Evolutionary conservation across 1,140 invertebrate genomes (phyloP).

Genomic region (Muscidifurax raptorellus): DNA sequence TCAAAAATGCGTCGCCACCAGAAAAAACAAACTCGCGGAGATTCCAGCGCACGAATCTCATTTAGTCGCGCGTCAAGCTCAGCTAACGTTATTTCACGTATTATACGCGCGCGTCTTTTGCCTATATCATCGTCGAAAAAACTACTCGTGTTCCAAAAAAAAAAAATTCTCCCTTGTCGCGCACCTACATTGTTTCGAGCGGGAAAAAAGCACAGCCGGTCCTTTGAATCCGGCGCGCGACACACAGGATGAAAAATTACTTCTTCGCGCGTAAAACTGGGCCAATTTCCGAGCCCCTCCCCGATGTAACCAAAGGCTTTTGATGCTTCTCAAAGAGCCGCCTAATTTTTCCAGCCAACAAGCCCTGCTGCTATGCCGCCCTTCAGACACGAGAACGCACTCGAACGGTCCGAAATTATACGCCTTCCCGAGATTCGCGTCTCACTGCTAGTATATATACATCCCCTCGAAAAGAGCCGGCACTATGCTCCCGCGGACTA

Average conservation of each 20-base stretch:
- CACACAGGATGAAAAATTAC: not conserved
- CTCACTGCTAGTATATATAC: not conserved
- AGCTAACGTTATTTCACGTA: too few relatives aligned
- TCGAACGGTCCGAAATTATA: too few relatives aligned
- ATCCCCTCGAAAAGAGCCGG: too few relatives aligned
- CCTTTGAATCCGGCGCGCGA: not conserved
- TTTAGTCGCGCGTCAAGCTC: too few relatives aligned
- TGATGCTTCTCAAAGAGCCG: not conserved
- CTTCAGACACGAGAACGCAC: too few relatives aligned
- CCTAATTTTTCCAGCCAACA: not conserved
- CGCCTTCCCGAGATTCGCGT: not conserved
- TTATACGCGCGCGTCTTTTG: too few relatives aligned
- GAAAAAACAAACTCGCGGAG: not conserved
- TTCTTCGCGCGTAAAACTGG: not conserved
- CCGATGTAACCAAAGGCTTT: not conserved
- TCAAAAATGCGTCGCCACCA: not conserved
- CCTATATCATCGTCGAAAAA: too few relatives aligned
- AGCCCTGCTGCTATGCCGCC: not conserved
- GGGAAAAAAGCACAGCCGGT: not conserved
- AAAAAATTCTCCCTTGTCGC: not conserved
- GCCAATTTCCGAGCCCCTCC: not conserved
- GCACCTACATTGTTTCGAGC: slow-evolving; percentile 19
- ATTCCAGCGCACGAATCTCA: too few relatives aligned
- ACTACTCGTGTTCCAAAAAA: too few relatives aligned
- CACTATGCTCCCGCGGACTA: too few relatives aligned